Conservation (phyloP, 2,113 vertebrate species). For the Budorcas taxicolor region DNA sequence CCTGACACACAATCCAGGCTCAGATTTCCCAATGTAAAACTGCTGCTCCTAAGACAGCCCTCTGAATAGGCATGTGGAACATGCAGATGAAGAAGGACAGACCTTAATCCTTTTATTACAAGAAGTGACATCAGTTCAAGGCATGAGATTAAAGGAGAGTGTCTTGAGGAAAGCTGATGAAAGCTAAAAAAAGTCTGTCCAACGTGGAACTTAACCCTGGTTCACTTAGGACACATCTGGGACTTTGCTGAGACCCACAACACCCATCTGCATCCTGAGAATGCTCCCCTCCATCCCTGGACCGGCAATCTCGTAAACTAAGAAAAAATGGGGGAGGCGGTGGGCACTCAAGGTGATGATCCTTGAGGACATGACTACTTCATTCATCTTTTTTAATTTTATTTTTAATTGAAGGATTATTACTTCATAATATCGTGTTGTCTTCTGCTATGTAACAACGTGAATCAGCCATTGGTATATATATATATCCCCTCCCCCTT, state of each 20-base stretch:
- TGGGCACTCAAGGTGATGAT: not conserved
- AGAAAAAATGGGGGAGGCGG: not conserved
- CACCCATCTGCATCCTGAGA: not conserved
- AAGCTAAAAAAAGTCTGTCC: not conserved
- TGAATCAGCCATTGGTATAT: not conserved
- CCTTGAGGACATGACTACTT: not conserved
- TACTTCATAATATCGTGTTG: not conserved
- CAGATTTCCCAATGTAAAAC: not conserved
- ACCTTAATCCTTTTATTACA: not conserved
- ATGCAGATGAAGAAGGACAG: not conserved
- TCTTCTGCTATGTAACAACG: not conserved
- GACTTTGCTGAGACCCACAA: not conserved
- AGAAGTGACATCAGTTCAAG: not conserved
- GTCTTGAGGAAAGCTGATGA: not conserved
- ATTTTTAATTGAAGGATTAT: not conserved
- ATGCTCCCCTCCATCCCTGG: not conserved
- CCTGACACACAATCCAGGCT: not conserved
- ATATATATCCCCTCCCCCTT: not conserved
- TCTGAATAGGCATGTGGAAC: not conserved
- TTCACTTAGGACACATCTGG: not conserved
- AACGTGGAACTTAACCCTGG: not conserved
- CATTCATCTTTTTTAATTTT: not conserved
- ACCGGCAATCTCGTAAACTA: not conserved
- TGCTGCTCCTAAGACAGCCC: not conserved
- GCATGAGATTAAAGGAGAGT: not conserved